Percentiles rank a stretch among this genome's conserved stretches.
phyloP scores from a whole-genome alignment of 1,140 invertebrate species.

The Macrosteles quadrilineatus region DNA sequence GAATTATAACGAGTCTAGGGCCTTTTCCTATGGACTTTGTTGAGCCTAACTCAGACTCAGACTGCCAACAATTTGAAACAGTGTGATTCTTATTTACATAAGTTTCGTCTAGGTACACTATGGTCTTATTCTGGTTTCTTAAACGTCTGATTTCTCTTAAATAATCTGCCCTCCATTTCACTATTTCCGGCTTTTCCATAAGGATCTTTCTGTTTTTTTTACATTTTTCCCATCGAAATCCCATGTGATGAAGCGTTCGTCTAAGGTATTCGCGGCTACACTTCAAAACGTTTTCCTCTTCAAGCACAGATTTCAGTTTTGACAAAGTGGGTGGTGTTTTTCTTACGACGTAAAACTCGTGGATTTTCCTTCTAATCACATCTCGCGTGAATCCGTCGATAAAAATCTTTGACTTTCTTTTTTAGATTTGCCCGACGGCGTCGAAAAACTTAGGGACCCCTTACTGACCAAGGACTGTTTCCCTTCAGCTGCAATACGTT shows the following conservation, averaged over 20 bases:
- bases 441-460: background rate
- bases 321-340: background rate
- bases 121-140: background rate
- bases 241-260: background rate
- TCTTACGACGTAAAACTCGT: background rate
- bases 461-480: background rate
- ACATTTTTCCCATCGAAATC: no score
- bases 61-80: no score
- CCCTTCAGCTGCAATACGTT: background rate
- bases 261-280: background rate
- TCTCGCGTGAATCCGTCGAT: background rate
- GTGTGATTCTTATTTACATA: no score
- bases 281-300: background rate
- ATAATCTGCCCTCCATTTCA: background rate
- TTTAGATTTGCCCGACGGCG: background rate
- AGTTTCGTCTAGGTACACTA: no score
- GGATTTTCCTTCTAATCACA: background rate
- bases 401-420: background rate
- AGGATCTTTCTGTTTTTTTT: no score
- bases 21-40: background rate
- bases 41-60: background rate
- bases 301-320: background rate
- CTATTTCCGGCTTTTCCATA: no score
- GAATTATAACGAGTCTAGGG: background rate
- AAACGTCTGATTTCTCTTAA: background rate